Evolutionary conservation across 2,797 vertebrate species (phyloP).

Genomic region (Neostethus bicornis): DNA sequence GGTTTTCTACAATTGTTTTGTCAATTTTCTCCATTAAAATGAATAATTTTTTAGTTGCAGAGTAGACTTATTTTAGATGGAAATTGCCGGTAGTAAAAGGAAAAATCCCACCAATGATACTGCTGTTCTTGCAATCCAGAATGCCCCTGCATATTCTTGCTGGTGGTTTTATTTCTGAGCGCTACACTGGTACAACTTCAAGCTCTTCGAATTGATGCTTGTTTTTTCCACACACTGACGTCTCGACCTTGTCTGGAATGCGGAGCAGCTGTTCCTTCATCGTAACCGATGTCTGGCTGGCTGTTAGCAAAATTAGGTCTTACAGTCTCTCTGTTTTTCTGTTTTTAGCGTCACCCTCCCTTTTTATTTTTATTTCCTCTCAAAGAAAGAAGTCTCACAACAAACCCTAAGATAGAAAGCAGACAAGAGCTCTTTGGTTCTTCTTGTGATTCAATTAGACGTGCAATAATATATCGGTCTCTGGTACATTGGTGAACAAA

Average conservation of each 20-base stretch:
- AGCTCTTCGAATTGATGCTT: slow-evolving; percentile 68
- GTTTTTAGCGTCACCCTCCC: slow-evolving; percentile 9
- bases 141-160: slow-evolving; percentile 73
- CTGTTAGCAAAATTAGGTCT: slow-evolving; percentile 65
- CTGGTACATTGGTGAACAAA: slow-evolving; percentile 34
- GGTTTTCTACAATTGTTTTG: too few species aligned
- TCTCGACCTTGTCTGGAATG: slow-evolving; percentile 78
- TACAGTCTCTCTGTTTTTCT: slow-evolving; percentile 40
- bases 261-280: slow-evolving; percentile 77
- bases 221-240: slow-evolving; percentile 68
- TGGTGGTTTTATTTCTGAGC: slow-evolving; percentile 65
- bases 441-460: slow-evolving; percentile 65
- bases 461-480: slow-evolving; percentile 48
- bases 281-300: slow-evolving; percentile 71
- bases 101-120: slow-evolving; percentile 21
- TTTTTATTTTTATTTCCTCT: slow-evolving; percentile 7
- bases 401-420: slow-evolving; percentile 31
- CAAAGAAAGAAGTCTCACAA: slow-evolving; percentile 37
- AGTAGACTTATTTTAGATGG: too few species aligned
- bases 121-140: slow-evolving; percentile 51
- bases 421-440: slow-evolving; percentile 44
- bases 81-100: too few species aligned
- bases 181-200: slow-evolving; percentile 56
- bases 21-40: too few species aligned
- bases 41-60: too few species aligned